Evolutionary conservation across 2,888 invertebrate genomes (phyloP), one percentile per base, ranked within the genome.

Genomic region (Dione vanillae): DNA sequence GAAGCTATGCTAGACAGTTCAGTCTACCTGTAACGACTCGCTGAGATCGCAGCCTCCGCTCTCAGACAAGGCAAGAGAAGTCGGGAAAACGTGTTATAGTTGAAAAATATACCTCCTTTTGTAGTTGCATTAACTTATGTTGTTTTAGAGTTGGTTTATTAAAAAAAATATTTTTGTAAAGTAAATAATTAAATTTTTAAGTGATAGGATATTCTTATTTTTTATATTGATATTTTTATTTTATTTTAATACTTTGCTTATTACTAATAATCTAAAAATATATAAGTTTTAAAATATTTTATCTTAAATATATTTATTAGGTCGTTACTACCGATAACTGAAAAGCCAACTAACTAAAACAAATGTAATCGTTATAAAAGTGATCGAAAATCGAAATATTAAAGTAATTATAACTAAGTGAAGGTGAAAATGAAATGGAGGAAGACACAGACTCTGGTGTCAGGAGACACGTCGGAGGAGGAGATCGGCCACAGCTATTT

Each of bases 401-500:
- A n/a, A 43, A n/a, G 0, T 61, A 52, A 40, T 20, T 45, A 66
- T 19, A 61, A 59, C 37, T 27, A 37, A 45, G 67, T 43, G 27
- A 37, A 12, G 52, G 62, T 67, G 54, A 82, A 77, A 49, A 91
- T 92, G 92, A 88, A 85, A 83, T 87, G 84, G 78, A 86, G 84
- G 69, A 61, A 61, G n/a, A 83, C 74, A 19, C 89, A 80, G 67
- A 78, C 65, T 12, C 75, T 93, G 70, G 92, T 93, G 19, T 92
- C 92, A 0, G 93, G 91, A 45, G 91, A 92, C 11, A 93, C 92
- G 0, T 92, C 93, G 1, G 93, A 93, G 68, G 93, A 92, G 72
- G 93, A 93, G 72, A 91, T 93, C 19, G 93, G 93, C 0, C 93
- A 93, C 75, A 91, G 86, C 81, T 93, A 93, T 75, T 80, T 93